Percentiles rank a stretch among this genome's conserved stretches.
Conservation (phyloP, 2,888 invertebrate genomes). For the Steinernema hermaphroditum region DNA sequence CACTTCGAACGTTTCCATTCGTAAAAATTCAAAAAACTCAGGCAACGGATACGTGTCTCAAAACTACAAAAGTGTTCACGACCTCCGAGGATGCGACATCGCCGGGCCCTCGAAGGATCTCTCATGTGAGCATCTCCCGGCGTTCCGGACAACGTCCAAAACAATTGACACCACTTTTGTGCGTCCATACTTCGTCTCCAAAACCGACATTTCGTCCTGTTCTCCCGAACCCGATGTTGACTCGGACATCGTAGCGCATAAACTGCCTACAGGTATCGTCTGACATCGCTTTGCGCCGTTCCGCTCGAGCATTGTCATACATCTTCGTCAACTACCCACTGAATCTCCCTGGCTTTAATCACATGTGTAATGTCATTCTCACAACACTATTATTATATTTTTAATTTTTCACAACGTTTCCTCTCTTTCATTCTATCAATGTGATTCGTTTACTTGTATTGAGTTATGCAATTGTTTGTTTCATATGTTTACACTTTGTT, state of each 20-base stretch:
- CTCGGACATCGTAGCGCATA: slow-evolving; percentile 1
- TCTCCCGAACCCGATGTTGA: not conserved
- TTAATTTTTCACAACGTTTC: too few species aligned
- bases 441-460: not conserved
- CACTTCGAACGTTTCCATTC: slow-evolving; percentile 18
- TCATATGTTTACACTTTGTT: not conserved
- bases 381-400: not conserved
- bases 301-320: not conserved
- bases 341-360: slow-evolving; percentile 19
- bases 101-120: not conserved
- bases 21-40: not conserved
- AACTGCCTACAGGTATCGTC: slow-evolving; percentile 17
- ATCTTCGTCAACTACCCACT: not conserved
- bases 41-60: slow-evolving; percentile 22
- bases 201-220: not conserved
- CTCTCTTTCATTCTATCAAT: not conserved
- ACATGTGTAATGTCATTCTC: not conserved
- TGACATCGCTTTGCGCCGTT: not conserved
- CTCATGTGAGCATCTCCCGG: not conserved
- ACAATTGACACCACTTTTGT: not conserved
- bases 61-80: slow-evolving; percentile 21
- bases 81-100: slow-evolving; percentile 20
- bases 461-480: not conserved
- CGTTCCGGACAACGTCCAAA: slow-evolving; percentile 12
- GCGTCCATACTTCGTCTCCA: not conserved